Evolutionary conservation across 2,888 invertebrate species (phyloP), one percentile per base, ranked within the genome.

Genomic region (Adelphocoris suturalis): DNA sequence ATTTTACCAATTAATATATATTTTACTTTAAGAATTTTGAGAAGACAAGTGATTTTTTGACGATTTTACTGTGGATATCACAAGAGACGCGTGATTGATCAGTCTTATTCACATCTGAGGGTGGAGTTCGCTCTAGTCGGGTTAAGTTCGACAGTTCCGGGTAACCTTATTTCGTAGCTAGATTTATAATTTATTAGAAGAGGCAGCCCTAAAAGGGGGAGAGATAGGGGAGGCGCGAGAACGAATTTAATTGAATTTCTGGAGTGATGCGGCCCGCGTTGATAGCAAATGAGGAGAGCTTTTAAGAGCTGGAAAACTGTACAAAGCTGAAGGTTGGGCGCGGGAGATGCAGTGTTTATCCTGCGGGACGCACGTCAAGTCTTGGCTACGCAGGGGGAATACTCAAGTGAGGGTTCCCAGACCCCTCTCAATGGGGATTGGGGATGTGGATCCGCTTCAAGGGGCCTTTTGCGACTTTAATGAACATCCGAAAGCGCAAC

Each of bases 271-370:
- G 46, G 37, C 37, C 37, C 37, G 46, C 46, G 46, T 19, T 37
- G 78, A 78, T 85, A 55, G 85, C 61, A 85, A n/a, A 85, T 85
- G 85, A 85, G 23, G 85, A 55, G 46, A 61, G 27, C 57, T 55
- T 61, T 85, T 23, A 61, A 85, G 61, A 48, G 61, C 28, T 37
- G 16, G 37, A 47, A 47, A 46, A 61, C 28, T 61, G 61, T 85
- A 85, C 28, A 85, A 57, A 85, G 85, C 85, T 19, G 84, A 84
- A 52, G 52, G 52, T 12, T 14, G 52, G 19, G 19, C 23, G 23
- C 13, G 23, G 46, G 46, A 46, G n/a, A 46, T 46, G 78, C 78
- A 78, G 78, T 78, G 78, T 78, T 78, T 78, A 78, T 78, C 47
- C 78, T 78, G 78, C 46, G 78, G 78, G 78, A 19, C 78, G 78